phyloP scores from a whole-genome alignment of 2,888 invertebrate genomes.

The Apamea anceps region DNA sequence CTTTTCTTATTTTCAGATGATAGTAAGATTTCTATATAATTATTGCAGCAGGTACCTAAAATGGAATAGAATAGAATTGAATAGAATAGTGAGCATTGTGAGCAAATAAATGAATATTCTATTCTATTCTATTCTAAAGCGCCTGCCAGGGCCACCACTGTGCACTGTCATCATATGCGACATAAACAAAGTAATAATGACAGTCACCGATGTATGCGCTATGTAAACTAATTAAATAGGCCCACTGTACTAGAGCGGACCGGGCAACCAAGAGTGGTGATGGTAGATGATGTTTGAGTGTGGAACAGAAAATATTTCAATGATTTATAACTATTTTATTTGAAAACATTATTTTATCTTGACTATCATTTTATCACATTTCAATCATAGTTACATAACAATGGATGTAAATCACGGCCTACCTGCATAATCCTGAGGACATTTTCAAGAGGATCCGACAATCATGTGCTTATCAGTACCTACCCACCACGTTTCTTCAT shows the following conservation, averaged over 20 bases:
- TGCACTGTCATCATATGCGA: not conserved
- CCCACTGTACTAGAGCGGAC: not conserved
- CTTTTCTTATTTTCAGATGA: slow-evolving; percentile 17
- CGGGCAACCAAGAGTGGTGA: no score
- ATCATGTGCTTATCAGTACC: not conserved
- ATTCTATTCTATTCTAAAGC: no score
- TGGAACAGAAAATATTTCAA: not conserved
- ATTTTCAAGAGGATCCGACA: not conserved
- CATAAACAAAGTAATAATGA: not conserved
- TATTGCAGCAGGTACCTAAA: not conserved
- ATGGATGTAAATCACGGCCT: not conserved
- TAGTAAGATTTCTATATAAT: not conserved
- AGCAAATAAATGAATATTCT: no score
- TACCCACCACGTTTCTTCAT: not conserved
- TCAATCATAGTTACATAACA: not conserved
- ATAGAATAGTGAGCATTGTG: no score
- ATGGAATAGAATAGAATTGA: no score
- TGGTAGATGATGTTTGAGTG: not conserved
- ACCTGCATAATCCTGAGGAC: not conserved
- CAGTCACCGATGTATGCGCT: no score
- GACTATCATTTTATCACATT: not conserved
- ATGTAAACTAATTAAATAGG: no score
- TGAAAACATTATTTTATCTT: not conserved
- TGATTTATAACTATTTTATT: not conserved
- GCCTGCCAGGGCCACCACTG: no score